Evolutionary conservation across 2,113 vertebrate genomes (phyloP), one percentile per base, ranked within the genome.

Genomic region (Hepsetus odoe): DNA sequence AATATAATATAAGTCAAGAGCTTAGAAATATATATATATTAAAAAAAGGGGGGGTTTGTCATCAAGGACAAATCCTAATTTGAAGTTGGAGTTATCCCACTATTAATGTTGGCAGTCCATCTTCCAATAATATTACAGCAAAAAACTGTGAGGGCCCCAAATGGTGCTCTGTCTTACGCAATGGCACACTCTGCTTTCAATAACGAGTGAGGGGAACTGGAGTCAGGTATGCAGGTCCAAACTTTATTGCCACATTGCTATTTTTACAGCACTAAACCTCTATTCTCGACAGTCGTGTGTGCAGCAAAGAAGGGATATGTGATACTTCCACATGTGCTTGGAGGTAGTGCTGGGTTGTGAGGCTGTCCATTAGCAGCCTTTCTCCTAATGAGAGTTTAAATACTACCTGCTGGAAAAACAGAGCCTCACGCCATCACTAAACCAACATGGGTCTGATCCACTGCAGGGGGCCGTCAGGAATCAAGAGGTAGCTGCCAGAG

Each of bases 331-430:
- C 83, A 90, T 84, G 84, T 87, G 88, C 86, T 81, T 82, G 24
- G 71, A 16, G n/a, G 51, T 62, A 64, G 76, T 38, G 33, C 35
- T 40, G 55, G n/a, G 53, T 26, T 58, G 32, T 5, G 20, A n/a
- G 49, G 56, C 75, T 84, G 87, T 86, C 81, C 77, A 86, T 91
- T 90, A 88, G 76, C 77, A 81, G 87, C 84, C 65, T 61, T 85
- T 82, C 80, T 87, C 80, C 80, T 90, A 87, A 90, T 89, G 89
- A 87, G 85, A 81, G 64, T 87, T 91, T 92, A 90, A 92, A 90
- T 87, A 88, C 85, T 89, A 90, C 88, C 87, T 85, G 86, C 88
- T 91, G 91, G 90, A 85, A 73, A 91, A 92, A 92, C 83, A 91
- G 58, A 79, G 40, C 80, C 71, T 68, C 12, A 33, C 18, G 59